Conservation (phyloP, 2,888 invertebrate species). For the Phytoseiulus persimilis region DNA sequence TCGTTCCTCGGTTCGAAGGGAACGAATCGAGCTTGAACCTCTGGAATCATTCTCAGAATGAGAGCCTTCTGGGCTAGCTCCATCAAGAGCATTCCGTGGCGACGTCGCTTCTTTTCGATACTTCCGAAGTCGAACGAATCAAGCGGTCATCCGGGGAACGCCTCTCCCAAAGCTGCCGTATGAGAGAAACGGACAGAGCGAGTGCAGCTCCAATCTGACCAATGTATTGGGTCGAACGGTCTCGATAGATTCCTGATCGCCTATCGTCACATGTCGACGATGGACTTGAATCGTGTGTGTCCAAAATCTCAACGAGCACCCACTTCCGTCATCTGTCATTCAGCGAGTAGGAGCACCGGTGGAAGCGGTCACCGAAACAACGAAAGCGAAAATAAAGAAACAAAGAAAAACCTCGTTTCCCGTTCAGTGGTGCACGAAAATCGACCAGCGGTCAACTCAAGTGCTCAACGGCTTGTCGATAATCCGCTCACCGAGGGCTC, state of each 20-base stretch:
- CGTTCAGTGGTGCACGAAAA: not conserved
- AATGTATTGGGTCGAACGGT: too few relatives aligned
- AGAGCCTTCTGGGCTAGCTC: too few relatives aligned
- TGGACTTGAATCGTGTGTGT: not conserved
- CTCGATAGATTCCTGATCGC: not conserved
- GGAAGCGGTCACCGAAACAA: not conserved
- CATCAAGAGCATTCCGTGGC: too few relatives aligned
- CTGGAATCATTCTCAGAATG: too few relatives aligned
- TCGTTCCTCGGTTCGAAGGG: too few relatives aligned
- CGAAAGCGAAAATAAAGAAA: not conserved
- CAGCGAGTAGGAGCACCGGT: not conserved
- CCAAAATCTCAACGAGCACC: not conserved
- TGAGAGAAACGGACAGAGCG: too few relatives aligned
- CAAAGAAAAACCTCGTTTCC: not conserved
- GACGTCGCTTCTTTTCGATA: too few relatives aligned
- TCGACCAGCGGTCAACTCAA: constrained; percentile 5
- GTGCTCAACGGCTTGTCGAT: constrained; percentile 5
- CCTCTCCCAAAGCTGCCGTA: too few relatives aligned
- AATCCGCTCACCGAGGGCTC: not conserved
- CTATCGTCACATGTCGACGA: not conserved
- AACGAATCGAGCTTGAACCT: too few relatives aligned
- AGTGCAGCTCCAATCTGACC: too few relatives aligned
- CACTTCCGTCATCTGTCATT: not conserved
- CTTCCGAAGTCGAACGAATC: too few relatives aligned
- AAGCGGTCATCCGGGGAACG: too few relatives aligned